These are phyloP conservation scores for Lanistes nyassanus DNA, from an alignment of 1,140 invertebrate species.

Conservation along the genomic window DNA sequence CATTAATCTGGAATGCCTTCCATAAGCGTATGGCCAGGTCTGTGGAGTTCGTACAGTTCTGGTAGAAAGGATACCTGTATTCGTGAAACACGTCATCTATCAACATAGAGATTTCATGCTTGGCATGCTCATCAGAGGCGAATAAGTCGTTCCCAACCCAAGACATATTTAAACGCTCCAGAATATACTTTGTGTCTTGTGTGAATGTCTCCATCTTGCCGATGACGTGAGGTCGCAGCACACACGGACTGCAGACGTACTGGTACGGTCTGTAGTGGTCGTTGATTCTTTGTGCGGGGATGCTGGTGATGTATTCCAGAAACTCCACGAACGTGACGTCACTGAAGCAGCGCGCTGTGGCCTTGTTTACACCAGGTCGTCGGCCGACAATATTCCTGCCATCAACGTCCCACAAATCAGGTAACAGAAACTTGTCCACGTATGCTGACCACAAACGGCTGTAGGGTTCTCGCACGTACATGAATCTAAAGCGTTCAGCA, in stretches of 20 bases:
- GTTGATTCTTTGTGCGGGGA: not conserved
- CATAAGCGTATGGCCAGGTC: slow-evolving; percentile 30
- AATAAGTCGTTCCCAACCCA: slow-evolving; percentile 1
- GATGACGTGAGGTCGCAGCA: slow-evolving; percentile 21
- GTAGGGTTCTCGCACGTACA: slow-evolving; percentile 37
- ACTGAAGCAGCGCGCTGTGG: not conserved
- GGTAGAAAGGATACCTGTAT: not conserved
- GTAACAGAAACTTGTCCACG: slow-evolving; percentile 38
- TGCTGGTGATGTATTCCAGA: slow-evolving; percentile 2
- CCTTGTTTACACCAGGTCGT: not conserved
- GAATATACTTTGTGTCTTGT: slow-evolving; percentile 15
- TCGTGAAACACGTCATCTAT: slow-evolving; percentile 7
- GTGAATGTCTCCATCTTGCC: slow-evolving; percentile 27
- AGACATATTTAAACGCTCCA: not conserved
- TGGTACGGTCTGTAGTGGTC: slow-evolving; percentile 21
- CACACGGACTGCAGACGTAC: slow-evolving; percentile 17
- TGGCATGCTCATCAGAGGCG: not conserved
- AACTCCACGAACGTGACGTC: slow-evolving; percentile 25
- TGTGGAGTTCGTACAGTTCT: slow-evolving; percentile 21
- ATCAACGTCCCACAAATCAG: slow-evolving; percentile 29
- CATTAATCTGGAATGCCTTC: slow-evolving; percentile 37
- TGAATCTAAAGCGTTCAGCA: slow-evolving; percentile 23
- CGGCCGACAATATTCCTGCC: slow-evolving; percentile 11
- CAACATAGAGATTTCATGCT: not conserved
- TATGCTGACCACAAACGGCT: slow-evolving; percentile 38